phyloP scores from a whole-genome alignment of 1,140 invertebrate genomes.

The Diachasma alloeum region DNA sequence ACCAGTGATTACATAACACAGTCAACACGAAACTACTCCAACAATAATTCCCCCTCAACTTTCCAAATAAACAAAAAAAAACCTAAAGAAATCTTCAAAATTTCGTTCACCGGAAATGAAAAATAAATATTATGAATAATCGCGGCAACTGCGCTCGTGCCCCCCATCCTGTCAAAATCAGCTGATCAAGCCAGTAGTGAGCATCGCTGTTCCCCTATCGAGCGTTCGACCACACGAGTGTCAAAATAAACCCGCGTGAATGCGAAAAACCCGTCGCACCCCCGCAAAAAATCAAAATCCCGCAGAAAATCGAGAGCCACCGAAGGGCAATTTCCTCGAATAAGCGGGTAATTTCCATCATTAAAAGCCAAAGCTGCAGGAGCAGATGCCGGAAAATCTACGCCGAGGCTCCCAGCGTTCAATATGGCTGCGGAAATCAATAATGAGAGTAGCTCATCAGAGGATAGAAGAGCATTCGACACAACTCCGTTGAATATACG shows the following conservation, averaged over 20 bases:
- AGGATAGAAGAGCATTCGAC: constrained; percentile 39
- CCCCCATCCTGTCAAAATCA: constrained; percentile 30
- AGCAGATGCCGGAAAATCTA: neutral
- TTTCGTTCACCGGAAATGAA: too few species aligned
- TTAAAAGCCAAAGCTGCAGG: neutral
- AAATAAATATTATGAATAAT: too few species aligned
- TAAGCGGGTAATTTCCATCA: neutral
- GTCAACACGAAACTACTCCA: too few species aligned
- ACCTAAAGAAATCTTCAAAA: too few species aligned
- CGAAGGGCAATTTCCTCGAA: neutral
- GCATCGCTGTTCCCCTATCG: neutral
- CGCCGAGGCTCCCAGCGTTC: neutral
- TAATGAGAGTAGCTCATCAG: constrained; percentile 27
- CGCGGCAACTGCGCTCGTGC: too few species aligned
- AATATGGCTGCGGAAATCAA: constrained; percentile 52
- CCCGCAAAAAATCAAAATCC: too few species aligned
- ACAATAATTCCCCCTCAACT: too few species aligned
- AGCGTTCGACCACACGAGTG: neutral
- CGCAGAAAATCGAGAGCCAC: neutral
- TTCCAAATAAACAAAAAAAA: too few species aligned
- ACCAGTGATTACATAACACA: too few species aligned
- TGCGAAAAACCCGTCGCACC: neutral
- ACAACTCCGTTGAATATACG: neutral
- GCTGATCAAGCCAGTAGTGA: constrained; percentile 24
- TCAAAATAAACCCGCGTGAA: neutral